Evolutionary conservation across 2,888 invertebrate species (phyloP).

Genomic region (Lasioglossum zephyrum): DNA sequence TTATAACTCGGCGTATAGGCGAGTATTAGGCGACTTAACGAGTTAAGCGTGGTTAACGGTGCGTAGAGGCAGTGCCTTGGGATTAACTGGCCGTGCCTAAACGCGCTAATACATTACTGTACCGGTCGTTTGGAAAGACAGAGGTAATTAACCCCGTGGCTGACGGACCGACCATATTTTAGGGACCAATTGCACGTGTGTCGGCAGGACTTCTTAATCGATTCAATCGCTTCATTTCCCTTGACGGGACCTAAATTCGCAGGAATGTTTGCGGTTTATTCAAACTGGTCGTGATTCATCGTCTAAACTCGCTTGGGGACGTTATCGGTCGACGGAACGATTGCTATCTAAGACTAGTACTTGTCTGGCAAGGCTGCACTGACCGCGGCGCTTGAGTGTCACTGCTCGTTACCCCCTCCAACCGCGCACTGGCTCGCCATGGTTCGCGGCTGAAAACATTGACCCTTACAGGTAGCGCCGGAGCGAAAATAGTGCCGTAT

Average conservation of each 20-base stretch:
- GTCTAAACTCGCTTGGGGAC: slow-evolving; percentile 37
- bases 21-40: slow-evolving; percentile 70
- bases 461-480: background rate
- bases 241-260: slow-evolving; percentile 19
- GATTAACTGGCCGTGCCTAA: slow-evolving; percentile 78
- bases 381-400: background rate
- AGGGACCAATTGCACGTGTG: slow-evolving; percentile 70
- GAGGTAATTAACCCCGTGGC: slow-evolving; percentile 71
- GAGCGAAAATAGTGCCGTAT: no score
- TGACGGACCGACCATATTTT: slow-evolving; percentile 61
- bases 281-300: slow-evolving; percentile 53
- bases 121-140: slow-evolving; percentile 61
- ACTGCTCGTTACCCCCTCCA: background rate
- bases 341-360: background rate
- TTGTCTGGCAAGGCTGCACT: background rate
- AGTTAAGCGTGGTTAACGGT: slow-evolving; percentile 76
- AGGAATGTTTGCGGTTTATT: slow-evolving; percentile 25
- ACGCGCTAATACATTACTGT: slow-evolving; percentile 76
- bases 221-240: slow-evolving; percentile 48
- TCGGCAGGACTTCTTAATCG: slow-evolving; percentile 64
- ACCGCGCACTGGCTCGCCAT: background rate
- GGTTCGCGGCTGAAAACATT: background rate
- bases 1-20: slow-evolving; percentile 28
- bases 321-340: slow-evolving; percentile 12
- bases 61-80: slow-evolving; percentile 74